phyloP scores from a whole-genome alignment of 2,797 vertebrate species.

The Meda fulgida region DNA sequence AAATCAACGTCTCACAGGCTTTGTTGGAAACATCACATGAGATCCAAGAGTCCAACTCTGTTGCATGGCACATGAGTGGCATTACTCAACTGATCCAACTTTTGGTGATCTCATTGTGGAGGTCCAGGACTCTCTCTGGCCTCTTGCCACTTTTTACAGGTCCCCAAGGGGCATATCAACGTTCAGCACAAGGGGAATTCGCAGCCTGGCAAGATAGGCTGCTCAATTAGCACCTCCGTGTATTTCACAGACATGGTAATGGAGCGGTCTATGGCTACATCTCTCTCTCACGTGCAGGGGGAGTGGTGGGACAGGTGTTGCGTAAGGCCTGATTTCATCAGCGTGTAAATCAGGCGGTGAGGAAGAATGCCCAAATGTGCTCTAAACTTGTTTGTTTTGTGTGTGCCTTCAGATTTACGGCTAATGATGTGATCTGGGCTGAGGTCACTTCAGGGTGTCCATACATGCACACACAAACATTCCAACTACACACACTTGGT shows the following conservation, averaged over 20 bases:
- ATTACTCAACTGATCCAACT: constrained; percentile 53
- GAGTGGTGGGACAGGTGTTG: constrained; percentile 7
- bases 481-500: constrained; percentile 40
- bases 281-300: not conserved
- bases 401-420: constrained; percentile 49
- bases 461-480: constrained; percentile 42
- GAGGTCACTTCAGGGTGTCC: constrained; percentile 46
- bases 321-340: constrained; percentile 18
- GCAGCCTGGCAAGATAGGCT: constrained; percentile 38
- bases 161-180: constrained; percentile 27
- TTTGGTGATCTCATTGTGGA: constrained; percentile 55
- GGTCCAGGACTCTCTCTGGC: constrained; percentile 32
- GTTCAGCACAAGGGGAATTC: constrained; percentile 30
- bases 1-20: constrained; percentile 47
- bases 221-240: constrained; percentile 35
- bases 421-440: constrained; percentile 32
- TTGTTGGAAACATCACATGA: constrained; percentile 42
- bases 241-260: not conserved
- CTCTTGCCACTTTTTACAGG: constrained; percentile 27
- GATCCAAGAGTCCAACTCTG: constrained; percentile 47
- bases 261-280: not conserved
- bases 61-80: constrained; percentile 32
- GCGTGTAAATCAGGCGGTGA: constrained; percentile 24
- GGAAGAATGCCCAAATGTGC: constrained; percentile 25
- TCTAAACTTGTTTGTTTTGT: constrained; percentile 41